Percentiles rank a stretch among this genome's conserved stretches.
Conservation (phyloP, 1,140 invertebrate species). For the Thaumatotibia leucotreta region DNA sequence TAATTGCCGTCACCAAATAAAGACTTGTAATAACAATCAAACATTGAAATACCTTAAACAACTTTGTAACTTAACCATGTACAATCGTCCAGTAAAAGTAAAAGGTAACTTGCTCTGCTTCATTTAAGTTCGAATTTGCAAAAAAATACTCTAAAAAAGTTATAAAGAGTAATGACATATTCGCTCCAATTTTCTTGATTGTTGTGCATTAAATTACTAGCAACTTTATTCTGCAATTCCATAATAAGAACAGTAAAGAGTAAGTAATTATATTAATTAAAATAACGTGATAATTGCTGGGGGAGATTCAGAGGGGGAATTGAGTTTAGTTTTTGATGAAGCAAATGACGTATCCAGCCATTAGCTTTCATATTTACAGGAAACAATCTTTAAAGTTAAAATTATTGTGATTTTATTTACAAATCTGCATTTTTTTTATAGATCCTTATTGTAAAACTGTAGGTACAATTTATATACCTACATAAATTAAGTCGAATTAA, state of each 20-base stretch:
- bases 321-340: neutral
- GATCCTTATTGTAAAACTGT: too few relatives aligned
- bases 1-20: neutral
- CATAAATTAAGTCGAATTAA: too few relatives aligned
- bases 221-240: neutral
- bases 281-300: neutral
- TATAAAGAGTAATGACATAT: neutral
- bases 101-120: neutral
- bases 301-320: too few relatives aligned
- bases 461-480: too few relatives aligned
- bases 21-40: neutral
- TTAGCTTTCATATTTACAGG: too few relatives aligned
- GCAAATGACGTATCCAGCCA: too few relatives aligned
- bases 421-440: too few relatives aligned
- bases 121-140: neutral
- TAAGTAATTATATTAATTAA: slow-evolving; percentile 6
- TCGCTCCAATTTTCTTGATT: neutral
- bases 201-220: neutral
- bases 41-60: neutral
- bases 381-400: too few relatives aligned
- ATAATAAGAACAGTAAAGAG: neutral
- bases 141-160: neutral
- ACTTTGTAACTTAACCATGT: neutral
- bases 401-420: too few relatives aligned
- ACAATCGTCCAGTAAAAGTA: neutral